Base-by-base conservation (phyloP, 2,797 vertebrate genomes). In the Microctenopoma stevenorrisi region DNA sequence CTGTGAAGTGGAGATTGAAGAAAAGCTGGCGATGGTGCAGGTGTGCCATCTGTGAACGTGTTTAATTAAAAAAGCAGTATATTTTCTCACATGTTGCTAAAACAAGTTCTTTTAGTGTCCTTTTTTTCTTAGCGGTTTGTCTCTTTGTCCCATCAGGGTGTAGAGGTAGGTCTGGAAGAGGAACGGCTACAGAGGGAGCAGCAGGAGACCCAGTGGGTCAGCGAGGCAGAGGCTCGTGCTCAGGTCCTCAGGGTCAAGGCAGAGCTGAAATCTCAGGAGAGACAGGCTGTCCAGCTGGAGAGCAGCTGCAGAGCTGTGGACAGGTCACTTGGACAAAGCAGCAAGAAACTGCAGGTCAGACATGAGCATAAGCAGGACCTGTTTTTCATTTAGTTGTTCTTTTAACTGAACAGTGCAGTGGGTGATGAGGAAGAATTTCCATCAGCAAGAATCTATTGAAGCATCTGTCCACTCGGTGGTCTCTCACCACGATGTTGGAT, bases 291-390 rank as follows among this genome's bases (percentile, higher is more conserved):
- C 40, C 94, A 98, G 74, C 76, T 98, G 83, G 97, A 99, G 85
- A 98, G 96, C 30, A 96, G 98, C 74, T 96, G 95, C 86, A 94
- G 96, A 82, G 97, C 97, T 0, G 95, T 99, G 69, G 97, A 98
- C 64, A 88, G 97, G 43, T 98, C 98, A 3, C 89, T 99, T 26
- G 95, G 95, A 62, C 97, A 98, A 85, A 96, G 94, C 59, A 91
- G 94, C 87, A 98, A 94, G 78, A 93, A 96, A 77, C 78, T 98
- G 62, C 95, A 97, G 96, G 98, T 98, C 79, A 93, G 90, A 68
- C 37, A 16, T 5, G 2, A 37, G 14, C 10, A 25, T 26, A 12
- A 15, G 38, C n/a, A 33, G 0, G 28, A 8, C 8, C 18, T 50
- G 1, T 15, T 63, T 62, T 42, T 65, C 1, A 7, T 51, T 15